These are phyloP conservation scores for Dastarcus helophoroides DNA, from an alignment of 2,888 invertebrate species.

Conservation along the genomic window DNA sequence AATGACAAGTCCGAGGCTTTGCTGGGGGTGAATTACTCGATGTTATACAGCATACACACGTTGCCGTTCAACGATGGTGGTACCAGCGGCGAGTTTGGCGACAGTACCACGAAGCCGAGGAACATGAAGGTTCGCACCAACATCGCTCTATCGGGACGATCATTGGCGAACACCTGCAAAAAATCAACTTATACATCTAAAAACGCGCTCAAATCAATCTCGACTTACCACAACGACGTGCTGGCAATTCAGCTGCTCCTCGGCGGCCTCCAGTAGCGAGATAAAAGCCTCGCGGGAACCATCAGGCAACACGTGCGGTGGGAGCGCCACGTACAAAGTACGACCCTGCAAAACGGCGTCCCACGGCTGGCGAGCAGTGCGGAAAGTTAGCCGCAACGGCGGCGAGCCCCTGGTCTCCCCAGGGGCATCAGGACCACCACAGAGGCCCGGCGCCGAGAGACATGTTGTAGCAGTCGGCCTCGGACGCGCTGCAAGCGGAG, in stretches of 20 bases:
- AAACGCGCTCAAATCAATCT: neutral
- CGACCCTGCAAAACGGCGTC: constrained; percentile 47
- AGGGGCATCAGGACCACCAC: constrained; percentile 99
- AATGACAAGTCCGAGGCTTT: constrained; percentile 24
- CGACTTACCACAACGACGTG: constrained; percentile 57
- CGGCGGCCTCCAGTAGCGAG: constrained; percentile 87
- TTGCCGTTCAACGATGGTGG: constrained; percentile 43
- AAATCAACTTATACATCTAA: constrained; percentile 4
- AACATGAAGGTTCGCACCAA: constrained; percentile 94
- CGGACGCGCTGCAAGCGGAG: constrained; percentile 57
- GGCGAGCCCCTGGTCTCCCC: constrained; percentile 54
- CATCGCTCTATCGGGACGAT: constrained; percentile 71
- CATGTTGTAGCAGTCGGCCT: constrained; percentile 65
- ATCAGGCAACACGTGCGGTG: constrained; percentile 72
- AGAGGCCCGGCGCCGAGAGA: constrained; percentile 99
- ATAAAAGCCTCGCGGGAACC: constrained; percentile 94
- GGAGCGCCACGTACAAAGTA: constrained; percentile 80
- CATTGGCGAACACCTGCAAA: constrained; percentile 35
- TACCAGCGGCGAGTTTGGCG: constrained; percentile 68
- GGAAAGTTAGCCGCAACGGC: constrained; percentile 35
- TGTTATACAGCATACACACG: constrained; percentile 37
- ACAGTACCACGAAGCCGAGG: constrained; percentile 82
- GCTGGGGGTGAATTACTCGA: constrained; percentile 34
- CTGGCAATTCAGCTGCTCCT: constrained; percentile 77
- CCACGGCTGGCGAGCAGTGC: constrained; percentile 38